Percentiles rank a stretch among this genome's conserved stretches.
These are phyloP conservation scores for Melospiza georgiana DNA, from an alignment of 2,113 vertebrate genomes.

Conservation along the genomic window DNA sequence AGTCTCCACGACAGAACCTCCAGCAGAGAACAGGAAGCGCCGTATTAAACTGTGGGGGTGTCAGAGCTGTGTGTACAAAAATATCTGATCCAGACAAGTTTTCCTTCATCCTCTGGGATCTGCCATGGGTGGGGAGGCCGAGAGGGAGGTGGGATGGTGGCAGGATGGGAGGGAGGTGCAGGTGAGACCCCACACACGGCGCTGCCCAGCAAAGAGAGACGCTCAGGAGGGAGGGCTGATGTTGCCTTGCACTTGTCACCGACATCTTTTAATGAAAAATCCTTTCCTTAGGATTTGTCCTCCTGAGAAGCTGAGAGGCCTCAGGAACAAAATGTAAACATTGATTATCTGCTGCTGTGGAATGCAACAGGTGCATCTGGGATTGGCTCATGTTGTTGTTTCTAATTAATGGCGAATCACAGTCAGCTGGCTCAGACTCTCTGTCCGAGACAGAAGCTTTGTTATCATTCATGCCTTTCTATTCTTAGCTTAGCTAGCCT, in stretches of 20 bases:
- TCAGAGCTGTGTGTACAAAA: background rate
- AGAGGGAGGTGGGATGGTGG: background rate
- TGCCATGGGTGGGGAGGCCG: accelerated
- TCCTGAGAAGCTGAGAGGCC: too few species aligned
- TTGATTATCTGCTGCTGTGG: too few species aligned
- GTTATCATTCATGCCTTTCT: too few species aligned
- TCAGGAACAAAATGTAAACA: too few species aligned
- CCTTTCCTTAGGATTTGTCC: too few species aligned
- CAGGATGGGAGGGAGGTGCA: background rate
- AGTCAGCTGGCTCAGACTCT: too few species aligned
- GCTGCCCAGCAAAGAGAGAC: background rate
- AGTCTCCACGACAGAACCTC: background rate
- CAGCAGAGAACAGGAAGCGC: background rate
- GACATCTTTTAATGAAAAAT: too few species aligned
- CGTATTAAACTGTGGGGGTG: background rate
- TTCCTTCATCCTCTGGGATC: background rate
- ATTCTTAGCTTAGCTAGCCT: too few species aligned
- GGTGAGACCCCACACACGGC: background rate
- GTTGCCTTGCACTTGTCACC: background rate
- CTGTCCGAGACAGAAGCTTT: too few species aligned
- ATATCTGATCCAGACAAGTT: background rate
- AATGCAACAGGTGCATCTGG: too few species aligned
- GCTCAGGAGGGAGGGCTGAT: background rate
- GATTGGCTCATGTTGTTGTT: too few species aligned
- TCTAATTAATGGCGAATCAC: too few species aligned